These are phyloP conservation scores for Eubucco bourcierii DNA, from an alignment of 2,113 vertebrate species.

Conservation along the genomic window DNA sequence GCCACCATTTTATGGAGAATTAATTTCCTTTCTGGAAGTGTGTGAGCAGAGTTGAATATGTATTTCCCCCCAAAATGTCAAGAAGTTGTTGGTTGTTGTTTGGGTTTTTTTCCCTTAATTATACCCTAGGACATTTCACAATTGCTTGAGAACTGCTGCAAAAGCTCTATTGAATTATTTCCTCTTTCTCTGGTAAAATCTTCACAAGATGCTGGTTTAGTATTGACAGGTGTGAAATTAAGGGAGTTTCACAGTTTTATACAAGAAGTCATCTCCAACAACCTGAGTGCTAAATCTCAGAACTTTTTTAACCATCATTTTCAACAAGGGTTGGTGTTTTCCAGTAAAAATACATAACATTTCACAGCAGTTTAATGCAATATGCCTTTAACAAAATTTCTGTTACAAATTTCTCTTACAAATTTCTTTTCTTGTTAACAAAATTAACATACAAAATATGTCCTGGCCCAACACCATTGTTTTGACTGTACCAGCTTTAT, in stretches of 20 bases:
- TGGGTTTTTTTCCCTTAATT: background rate
- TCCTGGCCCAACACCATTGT: background rate
- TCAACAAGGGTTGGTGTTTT: background rate
- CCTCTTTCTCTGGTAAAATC: background rate
- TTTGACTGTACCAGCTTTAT: background rate
- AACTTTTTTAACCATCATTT: background rate
- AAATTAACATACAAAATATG: no score
- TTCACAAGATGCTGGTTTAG: constrained; percentile 21
- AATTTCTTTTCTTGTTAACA: no score
- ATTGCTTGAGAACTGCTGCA: constrained; percentile 12
- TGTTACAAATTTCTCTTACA: no score
- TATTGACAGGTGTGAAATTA: constrained; percentile 48
- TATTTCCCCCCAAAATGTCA: constrained; percentile 44
- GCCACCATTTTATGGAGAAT: constrained; percentile 47
- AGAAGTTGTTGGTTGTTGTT: background rate
- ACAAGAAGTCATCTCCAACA: background rate
- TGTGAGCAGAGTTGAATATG: constrained; percentile 39
- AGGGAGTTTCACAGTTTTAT: constrained; percentile 22
- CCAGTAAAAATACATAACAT: background rate
- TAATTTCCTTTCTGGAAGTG: constrained; percentile 50
- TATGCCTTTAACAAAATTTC: background rate
- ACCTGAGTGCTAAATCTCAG: background rate
- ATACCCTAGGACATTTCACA: constrained; percentile 6
- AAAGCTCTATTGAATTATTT: background rate
- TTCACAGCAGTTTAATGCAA: background rate